Percentiles rank a stretch among this genome's conserved stretches.
These are phyloP conservation scores for Campoplex capitator DNA, from an alignment of 2,888 invertebrate species.

Conservation along the genomic window DNA sequence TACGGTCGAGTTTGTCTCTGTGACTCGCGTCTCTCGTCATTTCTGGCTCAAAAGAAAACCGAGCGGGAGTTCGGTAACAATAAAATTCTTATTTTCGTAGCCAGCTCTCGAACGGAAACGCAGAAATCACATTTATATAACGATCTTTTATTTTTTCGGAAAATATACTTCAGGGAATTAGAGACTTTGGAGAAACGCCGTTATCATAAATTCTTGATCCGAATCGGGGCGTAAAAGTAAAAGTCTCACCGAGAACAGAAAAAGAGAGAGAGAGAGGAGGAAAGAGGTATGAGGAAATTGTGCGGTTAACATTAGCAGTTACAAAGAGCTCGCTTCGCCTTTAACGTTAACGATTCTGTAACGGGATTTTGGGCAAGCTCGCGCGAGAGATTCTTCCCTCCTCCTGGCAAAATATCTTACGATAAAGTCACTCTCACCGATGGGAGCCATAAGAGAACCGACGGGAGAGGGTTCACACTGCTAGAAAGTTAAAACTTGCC, in stretches of 20 bases:
- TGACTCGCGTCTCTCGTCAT: background rate
- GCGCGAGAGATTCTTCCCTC: constrained; percentile 69
- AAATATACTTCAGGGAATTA: constrained; percentile 64
- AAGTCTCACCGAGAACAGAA: constrained; percentile 81
- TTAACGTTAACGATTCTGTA: constrained; percentile 84
- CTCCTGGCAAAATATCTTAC: constrained; percentile 81
- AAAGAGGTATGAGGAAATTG: constrained; percentile 32
- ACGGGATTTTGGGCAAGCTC: constrained; percentile 72
- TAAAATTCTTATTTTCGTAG: constrained; percentile 42
- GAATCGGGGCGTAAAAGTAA: constrained; percentile 84
- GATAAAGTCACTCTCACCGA: constrained; percentile 82
- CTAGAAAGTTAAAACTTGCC: constrained; percentile 72
- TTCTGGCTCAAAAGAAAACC: background rate
- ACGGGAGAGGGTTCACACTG: constrained; percentile 79
- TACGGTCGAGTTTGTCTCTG: background rate
- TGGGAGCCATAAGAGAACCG: constrained; percentile 81
- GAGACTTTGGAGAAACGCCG: constrained; percentile 73
- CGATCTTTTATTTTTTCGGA: constrained; percentile 51
- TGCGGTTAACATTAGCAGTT: constrained; percentile 83
- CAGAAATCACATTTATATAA: constrained; percentile 46
- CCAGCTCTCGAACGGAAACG: background rate
- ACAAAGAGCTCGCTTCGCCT: constrained; percentile 80
- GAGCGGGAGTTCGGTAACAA: background rate
- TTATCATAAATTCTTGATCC: constrained; percentile 84
- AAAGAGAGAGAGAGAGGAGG: constrained; percentile 18